These are phyloP conservation scores for Caenorhabditis imperialis DNA, from an alignment of 2,888 invertebrate species.

Conservation along the genomic window DNA sequence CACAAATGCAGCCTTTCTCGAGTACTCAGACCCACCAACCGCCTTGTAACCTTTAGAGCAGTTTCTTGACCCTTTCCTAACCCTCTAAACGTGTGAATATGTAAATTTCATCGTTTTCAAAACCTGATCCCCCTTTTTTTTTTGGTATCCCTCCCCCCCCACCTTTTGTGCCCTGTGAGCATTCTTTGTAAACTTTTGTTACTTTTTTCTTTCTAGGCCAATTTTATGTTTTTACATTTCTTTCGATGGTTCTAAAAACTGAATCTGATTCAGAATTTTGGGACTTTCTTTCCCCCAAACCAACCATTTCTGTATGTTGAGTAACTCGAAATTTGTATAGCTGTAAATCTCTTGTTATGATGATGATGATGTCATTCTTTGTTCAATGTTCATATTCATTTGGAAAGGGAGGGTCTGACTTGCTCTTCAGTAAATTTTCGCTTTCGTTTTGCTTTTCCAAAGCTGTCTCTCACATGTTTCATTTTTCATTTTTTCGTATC, in stretches of 20 bases:
- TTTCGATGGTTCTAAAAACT: neutral
- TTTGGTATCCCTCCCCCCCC: neutral
- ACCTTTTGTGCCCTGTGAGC: constrained; percentile 42
- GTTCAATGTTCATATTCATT: constrained; percentile 49
- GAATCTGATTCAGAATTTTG: constrained; percentile 13
- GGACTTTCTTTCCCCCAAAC: neutral
- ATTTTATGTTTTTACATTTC: constrained; percentile 23
- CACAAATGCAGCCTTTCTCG: constrained; percentile 22
- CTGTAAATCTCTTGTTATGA: constrained; percentile 59
- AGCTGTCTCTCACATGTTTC: neutral
- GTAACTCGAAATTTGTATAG: constrained; percentile 50
- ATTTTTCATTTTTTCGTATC: too few relatives aligned
- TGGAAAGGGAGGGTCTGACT: constrained; percentile 51
- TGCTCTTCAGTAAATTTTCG: constrained; percentile 35
- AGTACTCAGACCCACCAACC: neutral
- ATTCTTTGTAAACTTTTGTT: constrained; percentile 46
- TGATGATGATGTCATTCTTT: constrained; percentile 17
- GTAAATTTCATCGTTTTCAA: constrained; percentile 53
- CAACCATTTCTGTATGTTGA: constrained; percentile 48
- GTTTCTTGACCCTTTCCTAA: constrained; percentile 46
- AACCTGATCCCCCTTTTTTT: constrained; percentile 11
- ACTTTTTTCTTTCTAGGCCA: constrained; percentile 38
- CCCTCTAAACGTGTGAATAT: constrained; percentile 46
- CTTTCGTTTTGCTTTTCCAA: constrained; percentile 13
- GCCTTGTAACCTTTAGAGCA: constrained; percentile 28